Percentiles rank a stretch among this genome's conserved stretches.
Conservation (phyloP, 2,888 invertebrate species). For the Magallana nippona region DNA sequence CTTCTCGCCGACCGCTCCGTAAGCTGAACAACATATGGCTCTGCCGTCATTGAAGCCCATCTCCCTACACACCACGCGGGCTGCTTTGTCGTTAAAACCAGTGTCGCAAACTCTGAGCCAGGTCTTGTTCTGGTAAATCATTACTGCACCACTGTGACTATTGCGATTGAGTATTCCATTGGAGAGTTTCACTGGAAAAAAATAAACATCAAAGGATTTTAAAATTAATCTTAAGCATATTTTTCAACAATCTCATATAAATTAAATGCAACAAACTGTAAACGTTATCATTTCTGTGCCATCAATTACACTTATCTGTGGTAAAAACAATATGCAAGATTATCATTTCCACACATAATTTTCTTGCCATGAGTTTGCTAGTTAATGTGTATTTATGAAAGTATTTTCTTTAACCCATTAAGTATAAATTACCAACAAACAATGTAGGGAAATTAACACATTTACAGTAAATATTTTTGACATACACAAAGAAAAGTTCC, state of each 20-base stretch:
- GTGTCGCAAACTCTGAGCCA: slow-evolving; percentile 72
- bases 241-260: neutral
- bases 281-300: too few relatives aligned
- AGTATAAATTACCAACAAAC: too few relatives aligned
- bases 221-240: too few relatives aligned
- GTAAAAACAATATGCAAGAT: too few relatives aligned
- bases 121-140: slow-evolving; percentile 59
- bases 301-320: too few relatives aligned
- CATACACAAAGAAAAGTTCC: too few relatives aligned
- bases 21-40: slow-evolving; percentile 72
- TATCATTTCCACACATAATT: too few relatives aligned
- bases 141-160: slow-evolving; percentile 67
- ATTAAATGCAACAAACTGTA: neutral
- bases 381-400: too few relatives aligned
- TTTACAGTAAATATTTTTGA: too few relatives aligned
- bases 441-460: too few relatives aligned
- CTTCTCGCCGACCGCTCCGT: slow-evolving; percentile 51
- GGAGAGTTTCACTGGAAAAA: slow-evolving; percentile 66
- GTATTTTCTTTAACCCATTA: too few relatives aligned
- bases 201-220: neutral
- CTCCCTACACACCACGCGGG: slow-evolving; percentile 67
- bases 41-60: slow-evolving; percentile 69
- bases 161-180: slow-evolving; percentile 56
- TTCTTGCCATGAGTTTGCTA: too few relatives aligned
- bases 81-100: slow-evolving; percentile 70